These are phyloP conservation scores for Mormyrops boulengeri DNA, from an alignment of 2,797 vertebrate genomes.

Conservation along the genomic window DNA sequence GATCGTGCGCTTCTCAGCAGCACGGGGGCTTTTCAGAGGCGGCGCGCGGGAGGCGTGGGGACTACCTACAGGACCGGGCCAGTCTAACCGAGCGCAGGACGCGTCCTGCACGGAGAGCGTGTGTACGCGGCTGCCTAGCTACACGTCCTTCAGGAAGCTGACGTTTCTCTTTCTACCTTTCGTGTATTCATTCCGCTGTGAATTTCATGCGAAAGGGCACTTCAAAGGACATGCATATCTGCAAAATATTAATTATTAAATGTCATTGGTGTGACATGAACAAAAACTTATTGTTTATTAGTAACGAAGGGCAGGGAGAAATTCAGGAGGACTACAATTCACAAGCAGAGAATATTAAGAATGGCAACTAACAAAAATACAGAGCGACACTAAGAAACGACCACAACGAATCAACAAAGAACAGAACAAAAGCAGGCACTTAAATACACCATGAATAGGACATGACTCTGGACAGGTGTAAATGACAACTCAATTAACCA, in stretches of 20 bases:
- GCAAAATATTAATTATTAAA: background rate
- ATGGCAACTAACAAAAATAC: background rate
- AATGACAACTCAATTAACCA: background rate
- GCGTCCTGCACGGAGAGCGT: background rate
- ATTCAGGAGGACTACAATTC: background rate
- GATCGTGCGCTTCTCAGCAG: conserved; percentile 44
- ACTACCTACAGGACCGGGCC: conserved; percentile 31
- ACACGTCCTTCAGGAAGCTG: background rate
- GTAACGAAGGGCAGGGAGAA: background rate
- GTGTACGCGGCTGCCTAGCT: background rate
- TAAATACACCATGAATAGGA: background rate
- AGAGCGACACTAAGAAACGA: background rate
- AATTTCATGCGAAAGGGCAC: background rate
- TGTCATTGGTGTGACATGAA: background rate
- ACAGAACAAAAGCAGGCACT: background rate
- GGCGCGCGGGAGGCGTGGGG: conserved; percentile 63
- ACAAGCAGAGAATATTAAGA: background rate
- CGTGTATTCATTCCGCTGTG: conserved; percentile 20
- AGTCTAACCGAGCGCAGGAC: background rate
- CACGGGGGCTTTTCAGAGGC: conserved; percentile 54
- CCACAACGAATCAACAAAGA: background rate
- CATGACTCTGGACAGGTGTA: background rate
- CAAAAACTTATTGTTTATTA: background rate
- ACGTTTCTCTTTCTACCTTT: conserved; percentile 27
- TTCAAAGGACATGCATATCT: background rate